Percentiles rank a stretch among this genome's conserved stretches.
phyloP scores from a whole-genome alignment of 2,113 vertebrate species.

The Podiceps cristatus region DNA sequence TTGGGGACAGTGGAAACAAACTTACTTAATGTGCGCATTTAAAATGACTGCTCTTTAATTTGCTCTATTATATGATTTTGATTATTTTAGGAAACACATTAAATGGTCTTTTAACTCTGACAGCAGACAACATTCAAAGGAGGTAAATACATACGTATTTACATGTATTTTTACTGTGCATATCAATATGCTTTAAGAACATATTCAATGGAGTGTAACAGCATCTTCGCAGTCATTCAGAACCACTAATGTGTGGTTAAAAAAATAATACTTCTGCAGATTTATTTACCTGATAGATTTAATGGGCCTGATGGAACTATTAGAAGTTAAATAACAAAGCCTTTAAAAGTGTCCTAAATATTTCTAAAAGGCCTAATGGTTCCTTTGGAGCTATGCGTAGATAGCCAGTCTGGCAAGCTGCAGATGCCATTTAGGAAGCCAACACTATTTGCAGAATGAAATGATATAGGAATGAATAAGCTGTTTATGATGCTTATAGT shows the following conservation, averaged over 20 bases:
- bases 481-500: background rate
- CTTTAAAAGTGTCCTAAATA: constrained; percentile 13
- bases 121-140: background rate
- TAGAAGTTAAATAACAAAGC: constrained; percentile 51
- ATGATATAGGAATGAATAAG: background rate
- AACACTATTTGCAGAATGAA: background rate
- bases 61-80: background rate
- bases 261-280: constrained; percentile 53
- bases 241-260: constrained; percentile 56
- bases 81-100: constrained; percentile 21
- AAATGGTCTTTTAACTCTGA: constrained; percentile 15
- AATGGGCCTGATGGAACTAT: constrained; percentile 58
- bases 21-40: background rate
- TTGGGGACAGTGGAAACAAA: background rate
- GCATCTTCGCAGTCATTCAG: constrained; percentile 22
- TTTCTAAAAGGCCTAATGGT: background rate
- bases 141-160: background rate
- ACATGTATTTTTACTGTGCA: constrained; percentile 24
- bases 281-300: constrained; percentile 63
- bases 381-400: background rate
- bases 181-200: constrained; percentile 33
- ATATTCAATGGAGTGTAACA: background rate
- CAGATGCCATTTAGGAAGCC: background rate
- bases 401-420: background rate
- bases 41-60: background rate